Base-by-base conservation (phyloP, 2,113 vertebrate genomes). In the Zootoca vivipara region DNA sequence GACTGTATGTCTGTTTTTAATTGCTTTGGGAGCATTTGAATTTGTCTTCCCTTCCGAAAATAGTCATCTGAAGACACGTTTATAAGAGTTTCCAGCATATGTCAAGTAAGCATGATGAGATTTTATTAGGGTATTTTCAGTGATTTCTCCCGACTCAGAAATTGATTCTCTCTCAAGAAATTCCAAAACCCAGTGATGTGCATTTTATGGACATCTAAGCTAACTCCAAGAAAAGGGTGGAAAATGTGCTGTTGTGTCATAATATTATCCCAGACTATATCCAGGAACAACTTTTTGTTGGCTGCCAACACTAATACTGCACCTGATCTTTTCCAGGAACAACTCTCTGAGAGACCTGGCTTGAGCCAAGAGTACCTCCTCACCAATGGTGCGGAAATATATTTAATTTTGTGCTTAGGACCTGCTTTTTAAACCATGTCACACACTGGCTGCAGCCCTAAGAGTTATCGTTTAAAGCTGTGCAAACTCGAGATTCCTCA, bases 221-320 rank as follows among this genome's bases (percentile, higher is more conserved):
- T 72, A 33, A n/a, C 30, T 83, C 67, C 18, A 33, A 33, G 28
- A 42, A 69, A 35, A 79, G 7, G 85, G 65, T 67, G 80, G 90
- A 93, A 77, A 56, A 0, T 0, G 40, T 5, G 2, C 85, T 82
- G 65, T 73, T 58, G 38, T 64, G n/a, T 0, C 82, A 83, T 75
- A 79, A 85, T 73, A 89, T 52, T 69, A 82, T 80, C 79, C 86
- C 22, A 75, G 91, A 62, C 40, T 64, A 10, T 73, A 90, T 93
- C 91, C 88, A 84, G 90, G 85, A 92, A 87, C 35, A 90, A 91
- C 42, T 13, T 35, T 86, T 69, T 69, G 52, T 83, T 78, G 92
- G 58, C 92, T 92, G 90, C 83, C 67, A 74, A 87, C 82, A 89
- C 70, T 67, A 75, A 3, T 1, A 52, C 87, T 89, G 26, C n/a